Percentiles rank a stretch among this genome's conserved stretches.
Conservation (phyloP, 1,140 invertebrate genomes). For the Magallana gigas region DNA sequence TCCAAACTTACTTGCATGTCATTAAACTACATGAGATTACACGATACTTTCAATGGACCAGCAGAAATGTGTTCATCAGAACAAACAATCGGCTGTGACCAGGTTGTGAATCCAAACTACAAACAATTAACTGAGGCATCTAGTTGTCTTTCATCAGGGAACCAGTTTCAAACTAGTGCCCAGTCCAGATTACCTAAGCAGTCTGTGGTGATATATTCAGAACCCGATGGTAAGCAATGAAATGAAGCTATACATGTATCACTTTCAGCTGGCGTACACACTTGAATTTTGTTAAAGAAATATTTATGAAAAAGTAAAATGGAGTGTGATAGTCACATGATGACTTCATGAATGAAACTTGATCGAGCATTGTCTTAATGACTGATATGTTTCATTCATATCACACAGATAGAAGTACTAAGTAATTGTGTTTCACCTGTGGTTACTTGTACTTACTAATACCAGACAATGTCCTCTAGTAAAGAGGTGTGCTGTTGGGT, state of each 20-base stretch:
- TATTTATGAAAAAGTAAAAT: too few species aligned
- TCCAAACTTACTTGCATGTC: neutral
- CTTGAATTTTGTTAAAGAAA: too few species aligned
- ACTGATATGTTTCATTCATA: too few species aligned
- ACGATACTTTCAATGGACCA: neutral
- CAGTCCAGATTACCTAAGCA: neutral
- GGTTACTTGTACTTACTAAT: too few species aligned
- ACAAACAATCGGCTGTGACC: conserved; percentile 1
- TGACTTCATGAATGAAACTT: too few species aligned
- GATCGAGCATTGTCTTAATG: too few species aligned
- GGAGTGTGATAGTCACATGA: too few species aligned
- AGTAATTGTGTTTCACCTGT: too few species aligned
- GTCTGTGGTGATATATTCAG: conserved; percentile 46
- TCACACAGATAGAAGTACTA: too few species aligned
- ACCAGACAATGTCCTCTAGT: neutral
- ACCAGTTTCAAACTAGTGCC: neutral
- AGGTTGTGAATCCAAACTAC: conserved; percentile 13
- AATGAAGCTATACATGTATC: too few species aligned
- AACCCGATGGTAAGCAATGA: conserved; percentile 31
- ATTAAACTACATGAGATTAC: conserved; percentile 24
- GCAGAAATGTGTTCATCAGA: conserved; percentile 10
- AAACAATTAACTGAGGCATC: neutral
- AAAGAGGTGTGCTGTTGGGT: neutral
- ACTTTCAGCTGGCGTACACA: too few species aligned
- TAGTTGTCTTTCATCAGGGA: neutral